Base-by-base conservation (phyloP, 2,113 vertebrate species). In the Oceanites oceanicus region DNA sequence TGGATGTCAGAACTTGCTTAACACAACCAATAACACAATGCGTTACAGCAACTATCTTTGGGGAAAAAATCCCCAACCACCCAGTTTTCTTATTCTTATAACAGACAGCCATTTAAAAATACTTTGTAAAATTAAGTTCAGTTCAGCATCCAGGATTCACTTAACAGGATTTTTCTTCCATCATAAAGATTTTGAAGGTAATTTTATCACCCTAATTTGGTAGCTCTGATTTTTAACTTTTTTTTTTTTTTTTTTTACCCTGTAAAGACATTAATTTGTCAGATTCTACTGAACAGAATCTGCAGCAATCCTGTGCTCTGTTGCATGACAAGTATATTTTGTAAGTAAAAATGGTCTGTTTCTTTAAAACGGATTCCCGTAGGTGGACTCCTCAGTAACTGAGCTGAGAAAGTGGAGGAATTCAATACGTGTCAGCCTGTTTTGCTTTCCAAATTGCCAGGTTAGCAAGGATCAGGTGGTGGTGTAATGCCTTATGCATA, bases 1-100 rank as follows among this genome's bases (percentile, higher is more conserved):
- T 75, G 61, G 74, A 84, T 92, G n/a, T 91, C 84, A 68, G 74
- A 73, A 22, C 84, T 80, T 62, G 70, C 38, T 90, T 73, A 62
- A 59, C 56, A 45, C 59, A 79, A 22, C 26, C 82, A 79, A 38
- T 55, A 89, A 27, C 17, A 79, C 22, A 68, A 42, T 45, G 34
- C 53, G 77, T 90, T 68, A n/a, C 22, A 58, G 52, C 42, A 87
- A 30, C 61, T 63, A 17, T 53, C 40, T 94, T 50, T 65, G 17
- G 38, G 27, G 17, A 7, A 38, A 86, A 76, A 29, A 6, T 0
- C 1, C 6, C 11, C n/a, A 84, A 15, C 29, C 19, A 52, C 14
- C 9, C 52, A 68, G 15, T 3, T 91, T 88, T 65, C 76, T 84
- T 40, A 62, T 9, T 86, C 15, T 81, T 94, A 61, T 42, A 90